These are phyloP conservation scores for Drosophila sechellia DNA, from an alignment of 1,140 invertebrate genomes.

Conservation along the genomic window DNA sequence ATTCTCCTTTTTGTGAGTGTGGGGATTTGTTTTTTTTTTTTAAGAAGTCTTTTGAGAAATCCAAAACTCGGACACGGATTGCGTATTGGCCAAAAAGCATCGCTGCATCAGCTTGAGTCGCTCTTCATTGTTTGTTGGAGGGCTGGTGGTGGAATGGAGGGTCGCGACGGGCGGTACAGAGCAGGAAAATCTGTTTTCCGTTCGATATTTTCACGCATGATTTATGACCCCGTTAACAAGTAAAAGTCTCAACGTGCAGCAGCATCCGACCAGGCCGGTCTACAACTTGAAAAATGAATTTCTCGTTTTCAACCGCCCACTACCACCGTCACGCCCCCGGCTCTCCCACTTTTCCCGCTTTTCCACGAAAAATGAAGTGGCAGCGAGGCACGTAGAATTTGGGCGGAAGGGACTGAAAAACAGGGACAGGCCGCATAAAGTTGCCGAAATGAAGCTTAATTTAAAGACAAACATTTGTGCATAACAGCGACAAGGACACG, in stretches of 20 bases:
- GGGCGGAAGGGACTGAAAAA: slow-evolving; percentile 14
- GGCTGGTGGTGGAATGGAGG: not conserved
- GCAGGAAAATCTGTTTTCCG: slow-evolving; percentile 78
- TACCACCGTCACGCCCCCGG: not conserved
- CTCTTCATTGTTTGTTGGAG: slow-evolving; percentile 50
- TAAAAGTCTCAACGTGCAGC: slow-evolving; percentile 77
- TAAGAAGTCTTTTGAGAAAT: not conserved
- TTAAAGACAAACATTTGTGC: slow-evolving; percentile 74
- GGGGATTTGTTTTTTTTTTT: slow-evolving; percentile 1
- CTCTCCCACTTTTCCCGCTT: not conserved
- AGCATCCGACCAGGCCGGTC: slow-evolving; percentile 41
- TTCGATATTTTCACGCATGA: slow-evolving; percentile 83
- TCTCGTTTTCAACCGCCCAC: slow-evolving; percentile 62
- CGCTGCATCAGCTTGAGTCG: slow-evolving; percentile 43
- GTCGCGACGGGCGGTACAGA: slow-evolving; percentile 6
- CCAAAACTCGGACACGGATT: slow-evolving; percentile 29
- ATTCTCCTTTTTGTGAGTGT: not conserved
- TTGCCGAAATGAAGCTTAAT: slow-evolving; percentile 69
- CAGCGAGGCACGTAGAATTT: slow-evolving; percentile 65
- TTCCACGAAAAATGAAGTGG: slow-evolving; percentile 57
- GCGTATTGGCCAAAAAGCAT: slow-evolving; percentile 37
- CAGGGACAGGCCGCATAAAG: slow-evolving; percentile 53
- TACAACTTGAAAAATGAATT: slow-evolving; percentile 80
- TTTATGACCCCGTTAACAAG: slow-evolving; percentile 82
- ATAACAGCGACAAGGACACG: slow-evolving; percentile 42